Base-by-base conservation (phyloP, 2,888 invertebrate genomes). In the Tupiocoris notatus region DNA sequence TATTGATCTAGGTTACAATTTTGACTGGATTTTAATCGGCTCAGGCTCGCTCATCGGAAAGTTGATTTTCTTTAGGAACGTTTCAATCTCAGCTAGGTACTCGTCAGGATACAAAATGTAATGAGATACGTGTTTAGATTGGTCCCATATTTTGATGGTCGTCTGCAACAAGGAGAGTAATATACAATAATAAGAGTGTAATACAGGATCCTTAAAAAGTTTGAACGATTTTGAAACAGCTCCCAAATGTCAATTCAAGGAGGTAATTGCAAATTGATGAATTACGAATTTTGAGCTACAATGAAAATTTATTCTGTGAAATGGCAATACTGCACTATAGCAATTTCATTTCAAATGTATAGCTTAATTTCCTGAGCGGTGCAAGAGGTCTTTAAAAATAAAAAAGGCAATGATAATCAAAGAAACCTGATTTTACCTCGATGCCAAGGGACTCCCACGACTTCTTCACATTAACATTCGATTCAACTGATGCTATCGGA, bases 401-500 rank as follows among this genome's bases (percentile, higher is more conserved):
- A n/a, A n/a, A n/a, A n/a, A n/a, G n/a, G n/a, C n/a, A n/a, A n/a
- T n/a, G n/a, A n/a, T n/a, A n/a, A n/a, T n/a, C n/a, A n/a, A n/a
- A n/a, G n/a, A n/a, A n/a, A n/a, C n/a, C n/a, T n/a, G n/a, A n/a
- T n/a, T n/a, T 75, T 25, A 75, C 75, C 66, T 66, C 21, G 0
- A 75, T 75, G 12, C 75, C 75, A 56, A 65, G 24, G 0, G 75
- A 66, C 25, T 75, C 75, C 75, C 75, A 75, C 21, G 75, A 75
- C 18, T 22, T 21, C 21, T 66, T 75, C 23, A 75, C 75, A 20
- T 66, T 65, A 6, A 75, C 23, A 39, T 75, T 75, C 1, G 75
- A 66, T 25, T 57, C 54, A 7, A 66, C 75, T 16, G 75, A 66
- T 1, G 75, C 75, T 6, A 75, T 75, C 23, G 75, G 75, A 61